Conservation (phyloP, 2,888 invertebrate species). For the Metacarcinus magister region DNA sequence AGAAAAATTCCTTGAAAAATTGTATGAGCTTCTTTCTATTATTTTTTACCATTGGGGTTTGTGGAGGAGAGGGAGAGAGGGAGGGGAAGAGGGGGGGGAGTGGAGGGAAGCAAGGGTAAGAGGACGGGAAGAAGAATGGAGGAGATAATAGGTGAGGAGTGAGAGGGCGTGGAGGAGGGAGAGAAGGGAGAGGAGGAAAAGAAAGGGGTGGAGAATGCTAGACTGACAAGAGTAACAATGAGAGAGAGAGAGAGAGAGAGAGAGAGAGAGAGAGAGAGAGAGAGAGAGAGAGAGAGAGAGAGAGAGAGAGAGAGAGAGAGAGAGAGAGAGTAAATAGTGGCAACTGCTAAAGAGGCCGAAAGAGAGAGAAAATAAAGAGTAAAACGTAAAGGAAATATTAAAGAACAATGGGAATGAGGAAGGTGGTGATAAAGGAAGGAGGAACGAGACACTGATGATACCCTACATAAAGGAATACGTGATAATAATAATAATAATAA, state of each 20-base stretch:
- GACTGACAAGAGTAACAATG: too few relatives aligned
- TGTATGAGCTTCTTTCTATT: too few relatives aligned
- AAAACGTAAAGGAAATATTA: too few relatives aligned
- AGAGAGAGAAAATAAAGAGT: too few relatives aligned
- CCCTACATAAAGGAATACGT: too few relatives aligned
- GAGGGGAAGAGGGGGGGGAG: background rate
- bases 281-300: constrained; percentile 21
- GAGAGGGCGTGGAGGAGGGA: background rate
- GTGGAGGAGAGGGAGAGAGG: background rate
- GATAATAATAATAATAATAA: too few relatives aligned
- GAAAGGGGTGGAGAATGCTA: background rate
- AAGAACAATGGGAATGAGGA: background rate
- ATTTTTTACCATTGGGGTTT: background rate
- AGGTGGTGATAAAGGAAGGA: too few relatives aligned
- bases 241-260: constrained; percentile 9
- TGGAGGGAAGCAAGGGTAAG: background rate
- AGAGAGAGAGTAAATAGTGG: background rate
- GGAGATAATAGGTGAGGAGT: background rate
- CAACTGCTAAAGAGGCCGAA: too few relatives aligned
- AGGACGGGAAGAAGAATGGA: background rate
- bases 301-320: constrained; percentile 7
- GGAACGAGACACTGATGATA: too few relatives aligned
- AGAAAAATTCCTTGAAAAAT: background rate
- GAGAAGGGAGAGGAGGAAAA: background rate
- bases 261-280: background rate